phyloP scores from a whole-genome alignment of 1,140 invertebrate genomes.

The Zaprionus africanus region DNA sequence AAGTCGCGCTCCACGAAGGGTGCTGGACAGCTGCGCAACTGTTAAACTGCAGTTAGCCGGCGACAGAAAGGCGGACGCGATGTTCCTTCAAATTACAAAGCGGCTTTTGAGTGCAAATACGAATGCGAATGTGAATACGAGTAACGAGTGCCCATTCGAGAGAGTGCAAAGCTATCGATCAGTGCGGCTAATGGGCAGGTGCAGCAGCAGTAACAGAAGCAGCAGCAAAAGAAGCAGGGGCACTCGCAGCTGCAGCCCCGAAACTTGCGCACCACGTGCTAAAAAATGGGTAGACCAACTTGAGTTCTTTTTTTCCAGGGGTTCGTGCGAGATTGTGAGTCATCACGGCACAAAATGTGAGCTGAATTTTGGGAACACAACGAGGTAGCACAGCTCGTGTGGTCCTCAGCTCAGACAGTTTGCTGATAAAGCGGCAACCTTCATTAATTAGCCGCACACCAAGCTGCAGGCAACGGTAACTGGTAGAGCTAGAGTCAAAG shows the following conservation, averaged over 20 bases:
- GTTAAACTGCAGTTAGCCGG: slow-evolving; percentile 68
- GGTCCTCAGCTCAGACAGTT: slow-evolving; percentile 47
- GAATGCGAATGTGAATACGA: slow-evolving; percentile 15
- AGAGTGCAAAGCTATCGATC: slow-evolving; percentile 48
- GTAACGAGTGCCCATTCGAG: slow-evolving; percentile 10
- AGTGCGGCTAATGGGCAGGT: slow-evolving; percentile 64
- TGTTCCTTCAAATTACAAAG: slow-evolving; percentile 71
- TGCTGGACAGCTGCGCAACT: slow-evolving; percentile 66
- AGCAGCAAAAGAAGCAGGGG: slow-evolving; percentile 11
- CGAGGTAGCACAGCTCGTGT: slow-evolving; percentile 45
- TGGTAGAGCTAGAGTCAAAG: slow-evolving; percentile 7
- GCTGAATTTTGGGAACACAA: slow-evolving; percentile 16
- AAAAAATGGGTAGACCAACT: slow-evolving; percentile 27
- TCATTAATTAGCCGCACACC: slow-evolving; percentile 69
- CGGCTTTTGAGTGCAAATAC: slow-evolving; percentile 51
- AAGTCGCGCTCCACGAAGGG: slow-evolving; percentile 34
- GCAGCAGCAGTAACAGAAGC: slow-evolving; percentile 54
- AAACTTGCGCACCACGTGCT: slow-evolving; percentile 53
- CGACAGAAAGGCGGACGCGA: slow-evolving; percentile 34
- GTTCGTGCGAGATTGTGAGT: slow-evolving; percentile 35
- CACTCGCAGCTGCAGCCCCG: slow-evolving; percentile 30
- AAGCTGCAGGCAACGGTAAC: slow-evolving; percentile 1
- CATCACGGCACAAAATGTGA: slow-evolving; percentile 29
- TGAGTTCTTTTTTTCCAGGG: slow-evolving; percentile 5
- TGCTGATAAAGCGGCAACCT: slow-evolving; percentile 58